phyloP scores from a whole-genome alignment of 1,140 invertebrate species.

The Listronotus bonariensis region DNA sequence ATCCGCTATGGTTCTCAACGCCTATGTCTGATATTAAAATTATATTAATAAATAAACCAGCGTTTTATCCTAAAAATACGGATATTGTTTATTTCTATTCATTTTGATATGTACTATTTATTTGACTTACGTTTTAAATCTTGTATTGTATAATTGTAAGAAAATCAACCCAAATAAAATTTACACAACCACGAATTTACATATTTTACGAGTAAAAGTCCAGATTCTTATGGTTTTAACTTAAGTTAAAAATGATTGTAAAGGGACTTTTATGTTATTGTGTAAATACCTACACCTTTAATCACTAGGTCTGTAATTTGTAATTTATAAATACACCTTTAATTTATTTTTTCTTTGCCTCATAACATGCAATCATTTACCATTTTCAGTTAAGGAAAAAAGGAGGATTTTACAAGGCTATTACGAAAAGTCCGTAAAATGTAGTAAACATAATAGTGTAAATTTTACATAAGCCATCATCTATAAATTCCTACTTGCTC shows the following conservation, averaged over 20 bases:
- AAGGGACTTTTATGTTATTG: conserved; percentile 38
- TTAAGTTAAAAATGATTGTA: conserved; percentile 8
- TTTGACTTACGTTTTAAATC: too few relatives aligned
- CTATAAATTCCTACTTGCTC: conserved; percentile 54
- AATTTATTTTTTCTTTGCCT: conserved; percentile 50
- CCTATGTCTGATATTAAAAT: too few relatives aligned
- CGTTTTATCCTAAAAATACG: too few relatives aligned
- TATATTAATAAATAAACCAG: too few relatives aligned
- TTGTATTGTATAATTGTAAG: too few relatives aligned
- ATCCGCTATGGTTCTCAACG: too few relatives aligned
- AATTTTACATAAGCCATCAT: conserved; percentile 50
- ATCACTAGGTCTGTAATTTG: conserved; percentile 45
- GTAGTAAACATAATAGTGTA: conserved; percentile 51
- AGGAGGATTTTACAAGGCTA: conserved; percentile 33
- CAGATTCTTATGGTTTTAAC: conserved; percentile 30
- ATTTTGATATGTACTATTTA: too few relatives aligned
- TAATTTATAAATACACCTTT: conserved; percentile 47
- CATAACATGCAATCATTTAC: conserved; percentile 48
- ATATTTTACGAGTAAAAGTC: conserved; percentile 23
- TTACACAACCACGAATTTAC: conserved; percentile 4
- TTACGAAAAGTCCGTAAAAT: conserved; percentile 44
- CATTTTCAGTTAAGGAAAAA: conserved; percentile 24
- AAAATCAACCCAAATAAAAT: too few relatives aligned
- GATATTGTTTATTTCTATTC: too few relatives aligned
- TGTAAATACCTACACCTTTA: conserved; percentile 49